Evolutionary conservation across 2,113 vertebrate genomes (phyloP), one percentile per base, ranked within the genome.

Genomic region (Limanda limanda): DNA sequence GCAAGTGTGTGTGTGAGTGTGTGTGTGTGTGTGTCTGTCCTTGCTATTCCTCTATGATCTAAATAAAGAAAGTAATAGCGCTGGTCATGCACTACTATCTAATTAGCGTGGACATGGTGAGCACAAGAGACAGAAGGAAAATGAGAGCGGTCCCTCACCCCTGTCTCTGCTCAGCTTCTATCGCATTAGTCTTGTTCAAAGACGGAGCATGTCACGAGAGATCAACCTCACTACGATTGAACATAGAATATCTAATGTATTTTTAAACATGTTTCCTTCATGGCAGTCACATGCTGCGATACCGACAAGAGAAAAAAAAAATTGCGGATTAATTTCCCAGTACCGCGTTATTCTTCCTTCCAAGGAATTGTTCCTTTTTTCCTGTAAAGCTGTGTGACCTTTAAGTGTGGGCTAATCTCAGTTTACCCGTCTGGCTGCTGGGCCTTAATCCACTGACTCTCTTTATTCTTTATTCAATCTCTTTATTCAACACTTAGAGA

Each of bases 381-480:
- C 67, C 71, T 76, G 74, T 78, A 83, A 87, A 84, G 70, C 78
- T 65, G 56, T 40, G 60, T 64, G 75, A 87, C 86, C 84, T 88
- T 92, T 86, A 85, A 90, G 76, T 84, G 60, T 74, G 63, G 62
- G 68, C 79, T 88, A 88, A 89, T 89, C 89, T 82, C 68, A 70
- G 74, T 82, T 77, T 73, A 79, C 82, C 71, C 31, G 66, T 85
- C 75, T 86, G 74, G 27, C 74, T 60, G 82, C 88, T 73, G 79
- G 73, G 68, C 74, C 62, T 86, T 92, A 86, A 91, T 91, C 82
- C 88, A 90, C 86, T 82, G 68, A 87, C 78, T 86, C 76, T 79
- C 79, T 87, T 86, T 88, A 88, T 82, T 84, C 74, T 85, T 74
- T 58, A 86, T 89, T 82, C 82, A 90, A 59, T 86, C 74, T 88